phyloP scores from a whole-genome alignment of 2,113 vertebrate genomes.

The Hippopotamus amphibius region DNA sequence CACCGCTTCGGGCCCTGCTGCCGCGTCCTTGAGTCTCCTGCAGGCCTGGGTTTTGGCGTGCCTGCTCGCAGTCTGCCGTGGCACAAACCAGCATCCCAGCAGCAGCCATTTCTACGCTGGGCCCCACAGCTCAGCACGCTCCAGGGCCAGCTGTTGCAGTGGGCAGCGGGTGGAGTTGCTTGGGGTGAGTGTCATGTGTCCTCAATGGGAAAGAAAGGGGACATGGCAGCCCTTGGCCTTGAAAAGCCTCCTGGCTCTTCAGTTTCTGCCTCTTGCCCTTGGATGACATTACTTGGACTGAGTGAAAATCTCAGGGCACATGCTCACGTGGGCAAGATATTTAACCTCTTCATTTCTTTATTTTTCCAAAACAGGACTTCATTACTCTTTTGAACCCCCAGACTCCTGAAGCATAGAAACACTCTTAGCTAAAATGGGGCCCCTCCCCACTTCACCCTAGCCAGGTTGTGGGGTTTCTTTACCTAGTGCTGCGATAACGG shows the following conservation, averaged over 20 bases:
- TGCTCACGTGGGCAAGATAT: neutral
- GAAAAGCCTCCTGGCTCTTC: neutral
- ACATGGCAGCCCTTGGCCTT: neutral
- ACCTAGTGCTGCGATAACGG: neutral
- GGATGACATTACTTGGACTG: neutral
- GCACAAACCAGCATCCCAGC: neutral
- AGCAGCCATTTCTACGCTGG: neutral
- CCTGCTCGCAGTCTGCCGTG: slow-evolving; percentile 57
- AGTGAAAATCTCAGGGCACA: neutral
- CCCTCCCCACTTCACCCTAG: neutral
- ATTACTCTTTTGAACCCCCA: neutral
- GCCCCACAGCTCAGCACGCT: neutral
- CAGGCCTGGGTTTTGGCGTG: slow-evolving; percentile 48
- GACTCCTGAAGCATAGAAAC: neutral
- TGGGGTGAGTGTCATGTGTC: neutral
- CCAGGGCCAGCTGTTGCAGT: neutral
- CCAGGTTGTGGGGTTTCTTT: neutral
- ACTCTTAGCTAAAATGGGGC: neutral
- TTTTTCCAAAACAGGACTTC: slow-evolving; percentile 17
- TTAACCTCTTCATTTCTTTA: neutral
- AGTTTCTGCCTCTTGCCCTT: neutral
- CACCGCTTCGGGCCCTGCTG: neutral
- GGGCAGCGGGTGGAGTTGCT: neutral
- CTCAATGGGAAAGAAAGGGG: neutral
- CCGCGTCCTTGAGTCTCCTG: slow-evolving; percentile 71